Evolutionary conservation across 2,113 vertebrate genomes (phyloP), one percentile per base, ranked within the genome.

Genomic region (Spilogale gracilis): DNA sequence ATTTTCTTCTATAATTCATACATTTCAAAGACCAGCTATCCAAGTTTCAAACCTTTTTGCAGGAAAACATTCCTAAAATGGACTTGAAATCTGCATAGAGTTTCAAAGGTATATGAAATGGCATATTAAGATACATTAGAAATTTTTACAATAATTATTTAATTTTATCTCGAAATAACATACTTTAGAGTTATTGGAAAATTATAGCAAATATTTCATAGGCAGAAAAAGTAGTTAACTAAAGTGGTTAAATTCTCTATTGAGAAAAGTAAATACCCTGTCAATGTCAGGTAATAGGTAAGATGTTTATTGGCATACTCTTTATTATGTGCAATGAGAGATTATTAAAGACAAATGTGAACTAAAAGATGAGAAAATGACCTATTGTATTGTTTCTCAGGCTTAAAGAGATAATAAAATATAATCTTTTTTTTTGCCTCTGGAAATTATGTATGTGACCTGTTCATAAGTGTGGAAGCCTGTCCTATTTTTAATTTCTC

Each of bases 1-100:
- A 94, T 98, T 98, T 97, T 97, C 84, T 95, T 95, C 14, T 98
- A 98, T 98, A 98, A 98, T 98, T 98, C 98, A 98, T 98, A 97
- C 67, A 96, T 98, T 98, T 98, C 95, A 98, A 98, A 98, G 95
- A 74, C 97, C 98, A 81, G 80, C 96, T 98, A 96, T 91, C 97
- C 84, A 97, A 98, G 96, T 98, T 98, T 98, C 96, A 98, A 98
- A 97, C 60, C 91, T 90, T 95, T 89, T 63, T 96, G 90, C 56
- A 96, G 89, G 96, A 95, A 95, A 98, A 97, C 78, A 93, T 86
- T 82, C 43, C 97, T 95, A 95, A 98, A 98, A 98, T 97, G 32
- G 21, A 97, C 52, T 94, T 84, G 56, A 76, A 90, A 71, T 50
- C 14, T 87, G 58, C 2, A 30, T 92, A 95, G 32, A 69, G 8